Conservation (phyloP, 2,888 invertebrate genomes). For the Atethmia centrago region DNA sequence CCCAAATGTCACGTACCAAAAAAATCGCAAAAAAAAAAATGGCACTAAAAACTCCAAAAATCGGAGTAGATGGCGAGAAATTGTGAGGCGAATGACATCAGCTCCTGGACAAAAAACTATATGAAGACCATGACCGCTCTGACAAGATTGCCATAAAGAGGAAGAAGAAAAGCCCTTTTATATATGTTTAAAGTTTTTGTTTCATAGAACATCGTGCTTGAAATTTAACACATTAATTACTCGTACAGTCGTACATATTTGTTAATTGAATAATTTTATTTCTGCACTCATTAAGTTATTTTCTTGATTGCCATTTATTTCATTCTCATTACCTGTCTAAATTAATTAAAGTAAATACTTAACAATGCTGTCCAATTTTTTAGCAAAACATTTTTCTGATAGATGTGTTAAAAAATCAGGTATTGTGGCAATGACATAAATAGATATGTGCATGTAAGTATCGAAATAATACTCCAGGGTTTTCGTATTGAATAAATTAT, state of each 20-base stretch:
- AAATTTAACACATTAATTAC: not conserved
- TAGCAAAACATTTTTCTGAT: not conserved
- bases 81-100: too few relatives aligned
- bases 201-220: not conserved
- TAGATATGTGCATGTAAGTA: not conserved
- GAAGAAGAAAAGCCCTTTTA: not conserved
- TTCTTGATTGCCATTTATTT: not conserved
- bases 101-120: too few relatives aligned
- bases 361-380: not conserved
- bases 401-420: not conserved
- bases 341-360: too few relatives aligned
- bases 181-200: not conserved
- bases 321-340: not conserved
- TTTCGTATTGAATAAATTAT: not conserved
- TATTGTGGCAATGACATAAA: conserved; percentile 1
- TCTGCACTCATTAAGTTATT: not conserved
- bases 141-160: too few relatives aligned
- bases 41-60: too few relatives aligned
- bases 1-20: too few relatives aligned
- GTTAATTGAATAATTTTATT: not conserved
- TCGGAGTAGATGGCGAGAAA: too few relatives aligned
- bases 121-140: too few relatives aligned
- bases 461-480: not conserved
- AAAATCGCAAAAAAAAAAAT: too few relatives aligned
- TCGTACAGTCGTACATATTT: not conserved